phyloP scores from a whole-genome alignment of 2,888 invertebrate genomes.

The Agriopis aurantiaria region DNA sequence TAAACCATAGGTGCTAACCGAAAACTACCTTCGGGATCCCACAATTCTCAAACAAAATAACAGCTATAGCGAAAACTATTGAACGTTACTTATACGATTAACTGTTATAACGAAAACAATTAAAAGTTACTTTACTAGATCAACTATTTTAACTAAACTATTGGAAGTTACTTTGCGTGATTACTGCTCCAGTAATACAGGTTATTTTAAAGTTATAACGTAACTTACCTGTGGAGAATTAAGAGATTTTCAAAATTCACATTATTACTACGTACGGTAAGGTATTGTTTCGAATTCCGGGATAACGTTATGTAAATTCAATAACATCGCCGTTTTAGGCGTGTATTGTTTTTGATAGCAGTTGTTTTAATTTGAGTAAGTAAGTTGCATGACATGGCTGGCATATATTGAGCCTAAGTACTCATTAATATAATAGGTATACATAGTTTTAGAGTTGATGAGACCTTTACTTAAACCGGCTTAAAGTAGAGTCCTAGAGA shows the following conservation, averaged over 20 bases:
- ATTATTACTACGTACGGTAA: conserved; percentile 61
- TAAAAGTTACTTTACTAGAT: conserved; percentile 72
- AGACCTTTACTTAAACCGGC: too few relatives aligned
- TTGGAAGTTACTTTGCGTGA: conserved; percentile 77
- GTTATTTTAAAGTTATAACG: conserved; percentile 39
- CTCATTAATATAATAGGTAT: too few relatives aligned
- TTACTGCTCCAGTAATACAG: conserved; percentile 55
- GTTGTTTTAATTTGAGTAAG: conserved; percentile 17
- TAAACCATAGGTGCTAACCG: conserved; percentile 81
- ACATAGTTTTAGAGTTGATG: too few relatives aligned
- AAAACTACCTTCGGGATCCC: conserved; percentile 60
- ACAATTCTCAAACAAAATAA: conserved; percentile 49
- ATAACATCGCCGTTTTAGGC: conserved; percentile 52
- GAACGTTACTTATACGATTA: conserved; percentile 63
- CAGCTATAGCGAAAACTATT: conserved; percentile 62
- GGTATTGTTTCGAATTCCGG: conserved; percentile 62
- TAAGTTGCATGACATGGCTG: too few relatives aligned
- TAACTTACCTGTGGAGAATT: conserved; percentile 51
- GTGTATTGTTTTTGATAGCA: conserved; percentile 61
- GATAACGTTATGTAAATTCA: conserved; percentile 76
- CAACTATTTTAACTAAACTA: conserved; percentile 25
- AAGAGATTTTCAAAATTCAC: conserved; percentile 62
- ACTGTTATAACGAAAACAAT: conserved; percentile 60
- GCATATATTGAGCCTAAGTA: too few relatives aligned
- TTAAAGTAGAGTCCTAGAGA: too few relatives aligned